Base-by-base conservation (phyloP, 2,113 vertebrate genomes). In the Catharus fuscescens region DNA sequence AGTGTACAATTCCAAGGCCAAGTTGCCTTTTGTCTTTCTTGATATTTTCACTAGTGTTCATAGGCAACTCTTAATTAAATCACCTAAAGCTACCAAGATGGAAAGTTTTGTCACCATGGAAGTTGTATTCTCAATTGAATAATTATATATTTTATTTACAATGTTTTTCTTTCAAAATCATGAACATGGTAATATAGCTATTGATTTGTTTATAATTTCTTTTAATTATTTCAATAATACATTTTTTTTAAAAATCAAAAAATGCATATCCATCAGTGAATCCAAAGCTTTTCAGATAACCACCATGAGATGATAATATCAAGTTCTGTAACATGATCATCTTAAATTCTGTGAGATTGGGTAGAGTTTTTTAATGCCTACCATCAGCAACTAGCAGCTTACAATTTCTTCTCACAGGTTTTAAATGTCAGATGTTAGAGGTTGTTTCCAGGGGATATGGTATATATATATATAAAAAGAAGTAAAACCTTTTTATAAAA, bases 401-500 rank as follows among this genome's bases (percentile, higher is more conserved):
- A 13, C n/a, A 19, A 12, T 76, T 92, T 80, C 44, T 78, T 81
- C 28, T 82, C 21, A 14, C 8, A 36, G 9, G 2, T 69, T 81
- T 87, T 64, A 80, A 67, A 71, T 76, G 44, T 29, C 40, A 47
- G 8, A 29, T 92, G 56, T 73, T 34, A 89, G 65, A 95, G 79
- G 7, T 5, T 28, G 14, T 1, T 88, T 95, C 90, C 26, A 14
- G 71, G 50, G 40, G 64, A 72, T 7, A 84, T 61, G 47, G 31
- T 26, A 66, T 81, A 36, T 36, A 36, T 36, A 69, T 60, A 67
- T 65, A 23, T 28, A 61, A 25, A 86, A 97, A 94, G 26, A 47
- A 80, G 28, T 5, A 93, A 61, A 86, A 88, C 17, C 8, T 91
- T 56, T 86, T 76, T 73, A 34, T 73, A 90, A 95, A 96, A 81